Evolutionary conservation across 2,888 invertebrate genomes (phyloP).

Genomic region (Athalia rosae): DNA sequence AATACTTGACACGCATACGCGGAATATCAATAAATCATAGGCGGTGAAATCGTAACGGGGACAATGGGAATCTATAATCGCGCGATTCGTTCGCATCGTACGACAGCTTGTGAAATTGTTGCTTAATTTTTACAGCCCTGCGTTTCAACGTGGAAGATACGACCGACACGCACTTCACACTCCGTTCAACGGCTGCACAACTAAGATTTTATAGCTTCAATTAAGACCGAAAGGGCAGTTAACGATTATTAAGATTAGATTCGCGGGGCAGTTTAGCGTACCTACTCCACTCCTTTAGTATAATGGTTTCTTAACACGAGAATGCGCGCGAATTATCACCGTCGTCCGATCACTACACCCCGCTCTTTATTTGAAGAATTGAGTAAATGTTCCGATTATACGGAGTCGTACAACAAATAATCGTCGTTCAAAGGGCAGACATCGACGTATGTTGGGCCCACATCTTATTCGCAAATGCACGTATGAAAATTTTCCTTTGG

Average conservation of each 20-base stretch:
- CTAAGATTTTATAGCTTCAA: slow-evolving; percentile 30
- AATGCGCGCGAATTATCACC: slow-evolving; percentile 11
- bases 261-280: slow-evolving; percentile 27
- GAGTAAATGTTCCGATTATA: not conserved
- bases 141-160: slow-evolving; percentile 13
- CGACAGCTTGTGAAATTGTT: slow-evolving; percentile 35
- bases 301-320: slow-evolving; percentile 39
- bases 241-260: slow-evolving; percentile 44
- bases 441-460: too few species aligned
- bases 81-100: not conserved
- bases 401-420: not conserved
- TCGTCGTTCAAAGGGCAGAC: too few species aligned
- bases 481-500: too few species aligned
- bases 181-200: not conserved
- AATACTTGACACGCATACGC: too few species aligned
- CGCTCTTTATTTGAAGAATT: slow-evolving; percentile 1
- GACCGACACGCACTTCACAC: slow-evolving; percentile 35
- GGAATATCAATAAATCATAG: too few species aligned
- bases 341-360: slow-evolving; percentile 6
- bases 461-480: too few species aligned
- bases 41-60: too few species aligned
- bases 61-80: too few species aligned
- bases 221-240: slow-evolving; percentile 39
- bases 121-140: slow-evolving; percentile 29
- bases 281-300: not conserved